A percentile compares a stretch with the other conserved stretches of the same genome.
Evolutionary conservation across 1,140 invertebrate species (phyloP).

Genomic region (Diuraphis noxia): DNA sequence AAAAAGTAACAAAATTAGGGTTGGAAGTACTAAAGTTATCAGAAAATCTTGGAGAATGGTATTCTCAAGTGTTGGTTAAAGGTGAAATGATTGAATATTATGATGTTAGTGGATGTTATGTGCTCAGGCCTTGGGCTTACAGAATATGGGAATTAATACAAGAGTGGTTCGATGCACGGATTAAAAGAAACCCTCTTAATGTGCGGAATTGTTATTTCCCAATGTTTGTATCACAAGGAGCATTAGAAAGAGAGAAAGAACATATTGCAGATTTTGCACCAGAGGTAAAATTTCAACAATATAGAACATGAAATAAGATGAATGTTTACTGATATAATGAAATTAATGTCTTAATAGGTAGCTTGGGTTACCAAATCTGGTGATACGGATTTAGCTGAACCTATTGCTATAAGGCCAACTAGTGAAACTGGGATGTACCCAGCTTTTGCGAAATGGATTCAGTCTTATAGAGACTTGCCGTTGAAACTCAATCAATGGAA

Average conservation of each 20-base stretch:
- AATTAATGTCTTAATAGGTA: slow-evolving; percentile 32
- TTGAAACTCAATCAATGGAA: slow-evolving; percentile 98
- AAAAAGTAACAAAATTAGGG: slow-evolving; percentile 90
- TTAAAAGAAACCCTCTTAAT: slow-evolving; percentile 78
- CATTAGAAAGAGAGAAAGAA: slow-evolving; percentile 91
- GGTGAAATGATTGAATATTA: slow-evolving; percentile 99
- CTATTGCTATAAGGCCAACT: slow-evolving; percentile 97
- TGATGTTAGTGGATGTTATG: slow-evolving; percentile 98
- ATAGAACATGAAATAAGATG: not conserved
- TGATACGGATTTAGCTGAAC: slow-evolving; percentile 90
- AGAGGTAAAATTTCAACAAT: slow-evolving; percentile 67
- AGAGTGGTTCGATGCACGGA: slow-evolving; percentile 85
- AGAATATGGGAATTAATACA: slow-evolving; percentile 95
- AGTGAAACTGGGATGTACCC: slow-evolving; percentile 99
- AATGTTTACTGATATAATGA: not conserved
- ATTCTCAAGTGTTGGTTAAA: slow-evolving; percentile 95
- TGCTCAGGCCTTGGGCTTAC: slow-evolving; percentile 94
- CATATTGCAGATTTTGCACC: slow-evolving; percentile 99
- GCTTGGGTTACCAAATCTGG: slow-evolving; percentile 64
- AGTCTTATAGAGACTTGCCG: slow-evolving; percentile 96
- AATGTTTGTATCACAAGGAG: slow-evolving; percentile 91
- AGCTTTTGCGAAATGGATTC: slow-evolving; percentile 96
- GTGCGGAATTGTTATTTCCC: slow-evolving; percentile 99
- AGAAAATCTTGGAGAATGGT: slow-evolving; percentile 96
- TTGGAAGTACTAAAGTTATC: slow-evolving; percentile 85